A percentile compares a stretch with the other conserved stretches of the same genome.
Conservation (phyloP, 2,888 invertebrate species). For the Axea sp. region DNA sequence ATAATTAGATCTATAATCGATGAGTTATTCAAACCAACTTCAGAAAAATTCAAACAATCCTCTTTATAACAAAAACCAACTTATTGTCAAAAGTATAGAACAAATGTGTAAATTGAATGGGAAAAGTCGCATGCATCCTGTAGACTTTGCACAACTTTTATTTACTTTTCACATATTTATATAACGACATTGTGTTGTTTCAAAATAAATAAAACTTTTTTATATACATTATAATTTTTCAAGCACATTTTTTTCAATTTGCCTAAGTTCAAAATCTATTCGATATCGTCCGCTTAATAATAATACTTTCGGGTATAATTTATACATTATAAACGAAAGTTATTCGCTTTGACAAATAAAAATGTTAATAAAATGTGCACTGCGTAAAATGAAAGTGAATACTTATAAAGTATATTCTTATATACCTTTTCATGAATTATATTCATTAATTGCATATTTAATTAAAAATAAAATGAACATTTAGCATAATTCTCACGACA, state of each 20-base stretch:
- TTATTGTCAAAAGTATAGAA: slow-evolving; percentile 18
- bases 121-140: slow-evolving; percentile 12
- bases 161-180: slow-evolving; percentile 36
- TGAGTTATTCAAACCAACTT: no score
- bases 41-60: no score
- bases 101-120: slow-evolving; percentile 17
- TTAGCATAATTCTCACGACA: no score
- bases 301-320: not conserved
- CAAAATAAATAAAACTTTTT: slow-evolving; percentile 22
- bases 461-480: no score
- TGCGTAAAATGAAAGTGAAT: no score
- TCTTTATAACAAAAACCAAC: no score
- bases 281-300: not conserved
- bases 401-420: no score
- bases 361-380: not conserved
- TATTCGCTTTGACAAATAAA: not conserved
- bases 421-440: no score
- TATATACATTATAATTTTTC: slow-evolving; percentile 18
- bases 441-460: no score
- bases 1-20: no score
- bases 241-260: slow-evolving; percentile 16
- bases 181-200: slow-evolving; percentile 19
- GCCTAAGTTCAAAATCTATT: slow-evolving; percentile 3
- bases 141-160: slow-evolving; percentile 15
- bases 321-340: not conserved